Evolutionary conservation across 2,797 vertebrate genomes (phyloP).

Genomic region (Molossus alvarezi): DNA sequence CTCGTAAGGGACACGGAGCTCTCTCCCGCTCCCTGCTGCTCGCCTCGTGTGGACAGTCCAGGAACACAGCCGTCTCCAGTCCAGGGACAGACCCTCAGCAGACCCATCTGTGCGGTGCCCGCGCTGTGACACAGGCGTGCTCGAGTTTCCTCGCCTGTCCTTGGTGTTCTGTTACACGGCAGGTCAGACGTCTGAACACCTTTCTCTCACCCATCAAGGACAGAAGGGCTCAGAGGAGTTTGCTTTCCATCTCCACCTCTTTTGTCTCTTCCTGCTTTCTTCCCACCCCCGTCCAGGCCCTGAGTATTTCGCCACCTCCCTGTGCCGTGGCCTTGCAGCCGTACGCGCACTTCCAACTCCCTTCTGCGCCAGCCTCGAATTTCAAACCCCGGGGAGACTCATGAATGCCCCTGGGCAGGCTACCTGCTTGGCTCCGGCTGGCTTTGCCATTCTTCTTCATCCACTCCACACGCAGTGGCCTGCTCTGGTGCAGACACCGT

Average conservation of each 20-base stretch:
- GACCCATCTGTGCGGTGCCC: not conserved
- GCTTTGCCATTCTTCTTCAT: not conserved
- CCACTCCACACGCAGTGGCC: not conserved
- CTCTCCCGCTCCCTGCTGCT: not conserved
- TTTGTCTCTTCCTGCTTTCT: not conserved
- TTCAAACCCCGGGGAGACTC: not conserved
- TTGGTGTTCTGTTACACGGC: accelerated
- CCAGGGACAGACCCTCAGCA: not conserved
- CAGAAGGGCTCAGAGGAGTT: not conserved
- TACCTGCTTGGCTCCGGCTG: not conserved
- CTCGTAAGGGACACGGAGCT: not conserved
- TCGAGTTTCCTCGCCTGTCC: not conserved
- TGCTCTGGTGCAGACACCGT: not conserved
- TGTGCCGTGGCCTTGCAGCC: not conserved
- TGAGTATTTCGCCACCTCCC: not conserved
- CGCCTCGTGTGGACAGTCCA: not conserved
- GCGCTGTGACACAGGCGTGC: not conserved
- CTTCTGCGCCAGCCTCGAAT: not conserved
- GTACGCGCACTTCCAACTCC: too few species aligned
- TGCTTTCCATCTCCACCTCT: not conserved
- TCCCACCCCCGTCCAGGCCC: too few species aligned
- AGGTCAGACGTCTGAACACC: not conserved
- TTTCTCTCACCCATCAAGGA: not conserved
- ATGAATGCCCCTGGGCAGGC: not conserved
- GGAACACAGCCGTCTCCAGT: not conserved